A percentile compares a stretch with the other conserved stretches of the same genome.
Conservation (phyloP, 2,113 vertebrate genomes). For the Axis porcinus region DNA sequence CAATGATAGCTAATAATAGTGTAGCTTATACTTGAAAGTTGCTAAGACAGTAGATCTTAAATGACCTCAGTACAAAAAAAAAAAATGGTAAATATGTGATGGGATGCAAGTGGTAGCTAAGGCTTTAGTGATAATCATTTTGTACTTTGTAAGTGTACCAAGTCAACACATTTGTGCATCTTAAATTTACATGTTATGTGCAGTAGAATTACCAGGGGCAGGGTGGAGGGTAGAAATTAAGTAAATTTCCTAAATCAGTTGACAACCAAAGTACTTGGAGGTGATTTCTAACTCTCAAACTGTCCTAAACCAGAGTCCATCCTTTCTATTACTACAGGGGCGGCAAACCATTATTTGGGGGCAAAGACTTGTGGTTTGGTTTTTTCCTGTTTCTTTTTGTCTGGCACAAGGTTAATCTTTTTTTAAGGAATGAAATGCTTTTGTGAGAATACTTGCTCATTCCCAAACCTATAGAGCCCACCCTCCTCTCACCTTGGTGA, state of each 20-base stretch:
- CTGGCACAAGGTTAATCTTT: not conserved
- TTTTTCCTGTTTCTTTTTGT: not conserved
- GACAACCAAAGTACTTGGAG: not conserved
- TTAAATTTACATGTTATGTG: not conserved
- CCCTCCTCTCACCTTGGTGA: not conserved
- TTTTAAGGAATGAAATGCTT: not conserved
- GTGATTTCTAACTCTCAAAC: not conserved
- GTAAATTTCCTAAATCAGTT: not conserved
- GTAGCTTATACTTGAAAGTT: not conserved
- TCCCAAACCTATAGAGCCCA: not conserved
- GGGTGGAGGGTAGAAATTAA: not conserved
- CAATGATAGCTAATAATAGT: not conserved
- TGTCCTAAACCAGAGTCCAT: not conserved
- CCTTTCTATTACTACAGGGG: not conserved
- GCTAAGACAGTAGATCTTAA: not conserved
- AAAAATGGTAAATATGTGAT: not conserved
- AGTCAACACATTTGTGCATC: not conserved
- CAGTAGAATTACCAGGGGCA: not conserved
- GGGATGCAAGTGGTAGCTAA: not conserved
- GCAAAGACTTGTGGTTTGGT: not conserved
- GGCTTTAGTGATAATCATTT: not conserved
- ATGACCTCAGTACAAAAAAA: not conserved
- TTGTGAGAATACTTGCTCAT: not conserved
- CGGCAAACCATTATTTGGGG: not conserved
- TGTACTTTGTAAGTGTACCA: not conserved